Base-by-base conservation (phyloP, 2,113 vertebrate genomes). In the Equus przewalskii region DNA sequence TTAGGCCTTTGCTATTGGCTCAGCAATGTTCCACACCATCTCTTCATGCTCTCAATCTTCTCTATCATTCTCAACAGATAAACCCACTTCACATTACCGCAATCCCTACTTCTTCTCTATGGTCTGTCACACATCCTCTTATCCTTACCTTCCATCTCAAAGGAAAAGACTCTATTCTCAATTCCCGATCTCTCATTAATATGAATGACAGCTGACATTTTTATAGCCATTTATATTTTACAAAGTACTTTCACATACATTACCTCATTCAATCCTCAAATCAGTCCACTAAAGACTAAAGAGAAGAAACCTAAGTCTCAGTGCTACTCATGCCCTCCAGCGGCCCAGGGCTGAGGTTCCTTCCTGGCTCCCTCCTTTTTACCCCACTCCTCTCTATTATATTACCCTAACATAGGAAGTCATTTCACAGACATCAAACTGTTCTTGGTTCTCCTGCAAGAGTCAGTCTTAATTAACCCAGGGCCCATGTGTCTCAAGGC, bases 371-470 rank as follows among this genome's bases (percentile, higher is more conserved):
- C 16, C 73, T 5, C 3, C 7, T 12, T 46, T 65, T n/a, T 41
- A 30, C 11, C 15, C 67, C 14, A 6, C 56, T 54, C 36, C 4
- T 24, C 54, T 56, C 28, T 56, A 46, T 15, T 54, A 33, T 78
- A 89, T 70, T 70, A 76, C 41, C 28, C n/a, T 93, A 49, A 89
- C 73, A 58, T 54, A 86, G 49, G 49, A 87, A 79, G 36, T 87
- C n/a, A 87, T 87, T 89, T 94, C 51, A 86, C 28, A 81, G 28
- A 49, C 14, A 80, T n/a, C n/a, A 96, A 41, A 41, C 36, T 80
- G 33, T 49, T 89, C 54, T 89, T 82, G 49, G 41, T 49, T 72
- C 28, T 95, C 70, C 84, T 72, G n/a, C 30, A 73, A 49, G 18
- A 46, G 49, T 60, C 30, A 44, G 26, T 75, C 56, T 94, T 67